Base-by-base conservation (phyloP, 1,140 invertebrate genomes). In the Drosophila oshimai region DNA sequence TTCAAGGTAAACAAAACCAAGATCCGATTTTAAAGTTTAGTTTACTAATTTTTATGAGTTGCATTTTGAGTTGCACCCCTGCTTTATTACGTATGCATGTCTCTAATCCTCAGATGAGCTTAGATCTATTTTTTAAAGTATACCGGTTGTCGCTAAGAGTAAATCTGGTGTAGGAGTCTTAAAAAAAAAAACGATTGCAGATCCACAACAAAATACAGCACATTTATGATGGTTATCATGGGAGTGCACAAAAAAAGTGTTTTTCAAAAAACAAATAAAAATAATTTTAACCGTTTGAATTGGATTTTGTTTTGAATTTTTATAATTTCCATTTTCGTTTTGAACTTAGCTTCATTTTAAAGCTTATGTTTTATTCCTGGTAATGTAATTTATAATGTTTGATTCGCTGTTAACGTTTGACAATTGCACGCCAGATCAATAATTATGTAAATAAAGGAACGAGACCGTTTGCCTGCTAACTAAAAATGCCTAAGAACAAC, bases 1-100 rank as follows among this genome's bases (percentile, higher is more conserved):
- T 87, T 87, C 68, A 87, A 87, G 81, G 81, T 87, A 87, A 87
- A 58, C 39, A 42, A 53, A 53, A 53, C 13, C 36, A 31, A 33
- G 18, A 45, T 62, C 46, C 47, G 15, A 61, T 50, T 36, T 20
- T 29, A 22, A 18, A 28, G 13, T 41, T 62, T 31, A 33, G 29
- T 39, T 41, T 2, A 49, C 2, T 26, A 10, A 12, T 31, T 65
- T 31, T 34, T 50, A 12, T 50, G 3, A 65, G 15, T 65, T 65
- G 58, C 61, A 65, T 50, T 65, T 50, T 39, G 13, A 18, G 36
- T 57, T 65, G 33, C 34, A 57, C 33, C 51, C 55, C 13, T 26
- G 24, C 51, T 17, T 12, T 29, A 24, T 13, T 62, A 13, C 26
- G 22, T 49, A 24, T 65, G 61, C 61, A 65, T 65, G 61, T 28